Percentiles rank a stretch among this genome's conserved stretches.
These are phyloP conservation scores for Drosophila pectinifera DNA, from an alignment of 1,140 invertebrate genomes.

Conservation along the genomic window DNA sequence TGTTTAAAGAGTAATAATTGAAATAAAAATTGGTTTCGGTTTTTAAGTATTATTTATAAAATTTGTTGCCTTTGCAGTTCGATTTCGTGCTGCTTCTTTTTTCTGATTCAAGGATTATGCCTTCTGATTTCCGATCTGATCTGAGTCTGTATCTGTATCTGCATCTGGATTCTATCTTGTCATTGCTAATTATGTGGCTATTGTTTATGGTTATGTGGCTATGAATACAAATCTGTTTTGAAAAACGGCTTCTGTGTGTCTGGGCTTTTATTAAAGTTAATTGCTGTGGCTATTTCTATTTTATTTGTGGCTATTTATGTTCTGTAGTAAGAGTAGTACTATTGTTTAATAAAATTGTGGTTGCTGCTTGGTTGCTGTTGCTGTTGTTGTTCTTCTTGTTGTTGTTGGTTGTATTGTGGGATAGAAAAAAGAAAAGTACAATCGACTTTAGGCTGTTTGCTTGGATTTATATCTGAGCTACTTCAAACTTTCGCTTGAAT, in stretches of 20 bases:
- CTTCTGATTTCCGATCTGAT: slow-evolving; percentile 30
- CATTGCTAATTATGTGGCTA: slow-evolving; percentile 70
- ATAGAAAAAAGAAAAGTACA: slow-evolving; percentile 84
- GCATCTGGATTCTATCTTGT: slow-evolving; percentile 65
- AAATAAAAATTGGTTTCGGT: slow-evolving; percentile 76
- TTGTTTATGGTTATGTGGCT: slow-evolving; percentile 75
- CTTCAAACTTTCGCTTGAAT: slow-evolving; percentile 17
- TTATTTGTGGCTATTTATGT: slow-evolving; percentile 76
- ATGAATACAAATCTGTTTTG: slow-evolving; percentile 67
- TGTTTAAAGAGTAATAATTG: slow-evolving; percentile 71
- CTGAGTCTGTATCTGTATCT: slow-evolving; percentile 13
- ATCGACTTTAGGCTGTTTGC: slow-evolving; percentile 82
- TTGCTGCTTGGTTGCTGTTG: slow-evolving; percentile 44
- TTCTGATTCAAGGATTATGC: slow-evolving; percentile 38
- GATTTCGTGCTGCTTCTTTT: slow-evolving; percentile 74
- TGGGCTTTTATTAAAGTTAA: slow-evolving; percentile 63
- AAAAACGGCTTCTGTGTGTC: slow-evolving; percentile 49
- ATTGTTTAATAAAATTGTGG: slow-evolving; percentile 75
- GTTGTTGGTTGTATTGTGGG: slow-evolving; percentile 55
- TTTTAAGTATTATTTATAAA: slow-evolving; percentile 20
- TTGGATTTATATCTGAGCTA: slow-evolving; percentile 40
- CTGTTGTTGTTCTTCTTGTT: slow-evolving; percentile 39
- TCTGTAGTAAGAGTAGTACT: slow-evolving; percentile 78
- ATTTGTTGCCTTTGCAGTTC: slow-evolving; percentile 49
- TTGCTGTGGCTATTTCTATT: slow-evolving; percentile 80